Evolutionary conservation across 2,888 invertebrate species (phyloP), one percentile per base, ranked within the genome.

Genomic region (Himalopsyche anomala): DNA sequence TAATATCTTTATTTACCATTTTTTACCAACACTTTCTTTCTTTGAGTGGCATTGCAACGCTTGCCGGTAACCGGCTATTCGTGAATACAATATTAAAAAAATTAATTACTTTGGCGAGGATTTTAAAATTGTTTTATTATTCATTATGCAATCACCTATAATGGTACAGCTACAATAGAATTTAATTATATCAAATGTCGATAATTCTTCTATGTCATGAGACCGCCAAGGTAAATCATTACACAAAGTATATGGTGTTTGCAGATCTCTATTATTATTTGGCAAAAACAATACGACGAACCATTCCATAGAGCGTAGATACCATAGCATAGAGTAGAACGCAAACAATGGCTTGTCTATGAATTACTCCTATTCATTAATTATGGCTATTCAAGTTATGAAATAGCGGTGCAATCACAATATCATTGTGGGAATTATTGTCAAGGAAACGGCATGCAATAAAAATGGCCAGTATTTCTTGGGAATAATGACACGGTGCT

Each of bases 291-390:
- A 62, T 62, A 62, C 62, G 62, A 4, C 8, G 19, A 4, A 62
- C 62, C 62, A 28, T 19, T 62, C 28, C 62, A 11, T 62, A 4
- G 19, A 28, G 28, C 62, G 62, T 19, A 19, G 19, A 28, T 62
- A 62, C 19, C 62, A 62, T 56, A 19, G n/a, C 17, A 56, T 62
- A 62, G 62, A 62, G 62, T 28, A 62, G 28, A 62, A n/a, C 19
- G 19, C 11, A 62, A 6, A 62, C 62, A 62, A 62, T 62, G 62
- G 62, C 62, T 62, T 62, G 62, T 62, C 62, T 62, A 62, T 62
- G 62, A 62, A 62, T 62, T 62, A 62, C 62, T 62, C 62, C 62
- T 62, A 62, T 62, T 62, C 62, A 62, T 62, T 62, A 62, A 62
- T 62, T 62, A 62, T 62, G 62, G 62, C 62, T 62, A 62, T 62